Evolutionary conservation across 2,113 vertebrate species (phyloP).

Genomic region (Triplophysa tibetana): DNA sequence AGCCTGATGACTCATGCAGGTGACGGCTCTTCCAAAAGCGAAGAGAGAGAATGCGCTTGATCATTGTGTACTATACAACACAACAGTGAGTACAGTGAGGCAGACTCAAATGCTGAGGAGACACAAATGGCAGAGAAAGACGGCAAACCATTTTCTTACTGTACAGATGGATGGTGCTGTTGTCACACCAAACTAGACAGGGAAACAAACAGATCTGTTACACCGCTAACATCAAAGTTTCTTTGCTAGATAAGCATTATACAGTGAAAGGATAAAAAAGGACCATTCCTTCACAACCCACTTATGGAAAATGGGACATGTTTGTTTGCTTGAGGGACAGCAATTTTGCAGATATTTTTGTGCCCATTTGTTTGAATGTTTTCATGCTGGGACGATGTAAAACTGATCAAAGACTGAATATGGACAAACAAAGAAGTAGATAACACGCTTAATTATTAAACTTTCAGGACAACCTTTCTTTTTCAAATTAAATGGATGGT

Average conservation of each 20-base stretch:
- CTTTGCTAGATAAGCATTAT: not conserved
- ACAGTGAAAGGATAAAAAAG: not conserved
- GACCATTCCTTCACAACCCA: not conserved
- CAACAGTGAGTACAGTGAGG: not conserved
- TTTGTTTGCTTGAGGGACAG: not conserved
- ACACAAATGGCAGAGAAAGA: not conserved
- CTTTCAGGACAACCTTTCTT: too few species aligned
- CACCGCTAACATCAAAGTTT: too few species aligned
- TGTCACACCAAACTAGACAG: constrained; percentile 15
- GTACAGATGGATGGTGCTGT: constrained; percentile 49
- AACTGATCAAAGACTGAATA: not conserved
- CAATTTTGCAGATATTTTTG: not conserved
- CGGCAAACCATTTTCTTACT: not conserved
- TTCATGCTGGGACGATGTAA: not conserved
- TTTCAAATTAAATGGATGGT: too few species aligned
- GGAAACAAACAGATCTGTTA: not conserved
- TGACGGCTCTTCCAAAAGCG: too few species aligned
- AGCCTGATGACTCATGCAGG: too few species aligned
- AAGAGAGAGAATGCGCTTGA: too few species aligned
- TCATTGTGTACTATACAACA: not conserved
- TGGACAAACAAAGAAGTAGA: not conserved
- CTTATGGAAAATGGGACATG: not conserved
- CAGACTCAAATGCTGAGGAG: not conserved
- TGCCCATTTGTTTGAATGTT: not conserved
- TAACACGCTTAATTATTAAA: not conserved